Base-by-base conservation (phyloP, 2,888 invertebrate genomes). In the Argynnis bischoffii region DNA sequence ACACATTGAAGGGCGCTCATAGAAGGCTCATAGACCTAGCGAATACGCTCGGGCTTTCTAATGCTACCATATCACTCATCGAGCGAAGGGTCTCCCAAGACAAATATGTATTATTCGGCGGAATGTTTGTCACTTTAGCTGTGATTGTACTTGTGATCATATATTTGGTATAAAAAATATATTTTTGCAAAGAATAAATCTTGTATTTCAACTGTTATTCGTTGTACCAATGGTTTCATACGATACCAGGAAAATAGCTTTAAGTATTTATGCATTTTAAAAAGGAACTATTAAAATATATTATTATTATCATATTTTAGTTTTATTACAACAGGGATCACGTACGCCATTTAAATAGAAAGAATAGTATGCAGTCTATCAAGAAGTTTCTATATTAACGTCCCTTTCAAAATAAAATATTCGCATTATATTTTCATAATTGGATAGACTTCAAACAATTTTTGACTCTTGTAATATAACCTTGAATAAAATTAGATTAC, bases 1-100 rank as follows among this genome's bases (percentile, higher is more conserved):
- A 95, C 72, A 96, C 96, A 0, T 81, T 99, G 55, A 98, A 98
- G 85, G 97, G 97, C 1, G 98, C 98, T 0, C 97, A 97, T 73
- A 95, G 95, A 76, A 94, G 96, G 72, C 94, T 99, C 69, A 94
- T 98, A 75, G 97, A 98, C 79, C 95, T 99, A 83, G 97, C 97
- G 13, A 98, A 97, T 86, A 97, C 97, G 0, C 91, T 99, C 15
- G 99, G 99, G 0, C 91, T 99, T 61, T 98, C 98, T 8, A 98
- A 98, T 84, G 98, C 99, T 11, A 98, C 99, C 0, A 98, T 99
- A 95, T 95, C 97, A 74, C 92, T 99, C 51, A 99, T 99, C 76
- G 99, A 99, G 81, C 94, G 96, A 65, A 90, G 99, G 75, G 96
- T 96, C 8, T 92, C 94, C 1, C 97, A 98, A 82, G 99, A 99